A percentile compares a stretch with the other conserved stretches of the same genome.
Conservation (phyloP, 2,888 invertebrate genomes). For the Lasioglossum marginatum region DNA sequence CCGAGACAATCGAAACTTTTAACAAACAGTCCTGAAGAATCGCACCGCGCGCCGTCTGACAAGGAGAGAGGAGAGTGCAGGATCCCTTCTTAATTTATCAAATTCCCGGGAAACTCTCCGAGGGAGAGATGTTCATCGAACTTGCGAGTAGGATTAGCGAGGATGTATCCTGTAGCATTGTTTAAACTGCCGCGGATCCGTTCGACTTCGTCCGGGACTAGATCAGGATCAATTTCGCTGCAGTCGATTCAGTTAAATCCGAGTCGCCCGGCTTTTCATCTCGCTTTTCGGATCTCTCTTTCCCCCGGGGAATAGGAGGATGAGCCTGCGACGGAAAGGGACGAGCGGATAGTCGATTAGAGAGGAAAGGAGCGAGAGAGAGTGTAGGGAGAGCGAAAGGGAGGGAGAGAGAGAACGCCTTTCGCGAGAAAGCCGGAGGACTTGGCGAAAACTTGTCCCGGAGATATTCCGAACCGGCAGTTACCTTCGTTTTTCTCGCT, state of each 20-base stretch:
- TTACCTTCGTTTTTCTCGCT: conserved; percentile 46
- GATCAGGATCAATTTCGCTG: conserved; percentile 27
- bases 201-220: not conserved
- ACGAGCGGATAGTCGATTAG: not conserved
- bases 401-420: not conserved
- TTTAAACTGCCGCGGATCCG: conserved; percentile 11
- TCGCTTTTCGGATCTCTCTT: conserved; percentile 16
- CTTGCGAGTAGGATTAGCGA: not conserved
- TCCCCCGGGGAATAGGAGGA: too few species aligned
- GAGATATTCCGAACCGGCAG: conserved; percentile 38
- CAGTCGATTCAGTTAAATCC: conserved; percentile 29
- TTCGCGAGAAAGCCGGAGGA: conserved; percentile 30
- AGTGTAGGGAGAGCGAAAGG: not conserved
- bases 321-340: not conserved
- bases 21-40: not conserved
- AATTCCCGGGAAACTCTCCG: not conserved
- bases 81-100: not conserved
- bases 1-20: conserved; percentile 18
- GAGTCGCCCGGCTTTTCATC: conserved; percentile 14
- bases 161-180: not conserved
- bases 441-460: conserved; percentile 40
- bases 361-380: not conserved
- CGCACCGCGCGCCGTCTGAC: not conserved
- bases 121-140: not conserved
- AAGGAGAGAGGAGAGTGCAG: not conserved